phyloP scores from a whole-genome alignment of 2,888 invertebrate genomes.

The Aphrophora alni region DNA sequence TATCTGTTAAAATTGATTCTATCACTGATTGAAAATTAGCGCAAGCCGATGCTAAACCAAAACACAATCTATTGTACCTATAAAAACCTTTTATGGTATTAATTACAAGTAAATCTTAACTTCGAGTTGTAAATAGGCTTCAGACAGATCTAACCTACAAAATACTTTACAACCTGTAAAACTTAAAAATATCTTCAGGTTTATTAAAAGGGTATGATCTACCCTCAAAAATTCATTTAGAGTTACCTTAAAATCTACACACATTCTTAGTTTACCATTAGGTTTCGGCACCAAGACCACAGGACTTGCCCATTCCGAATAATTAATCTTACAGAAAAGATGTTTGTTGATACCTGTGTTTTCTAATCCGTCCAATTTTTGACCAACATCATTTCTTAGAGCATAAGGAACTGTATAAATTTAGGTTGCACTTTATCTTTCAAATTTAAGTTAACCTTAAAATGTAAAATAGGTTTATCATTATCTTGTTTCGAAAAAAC shows the following conservation, averaged over 20 bases:
- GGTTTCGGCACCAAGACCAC: background rate
- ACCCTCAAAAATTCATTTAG: constrained; percentile 10
- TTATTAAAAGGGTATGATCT: constrained; percentile 3
- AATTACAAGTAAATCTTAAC: background rate
- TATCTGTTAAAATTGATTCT: constrained; percentile 6
- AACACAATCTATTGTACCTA: background rate
- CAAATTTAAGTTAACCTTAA: too few species aligned
- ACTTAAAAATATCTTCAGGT: constrained; percentile 17
- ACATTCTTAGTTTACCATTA: constrained; percentile 3
- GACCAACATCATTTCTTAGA: too few species aligned
- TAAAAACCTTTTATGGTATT: constrained; percentile 23
- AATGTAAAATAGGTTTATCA: too few species aligned
- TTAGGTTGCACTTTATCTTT: too few species aligned
- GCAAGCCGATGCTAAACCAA: constrained; percentile 19
- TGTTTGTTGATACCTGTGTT: too few species aligned
- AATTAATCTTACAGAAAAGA: too few species aligned
- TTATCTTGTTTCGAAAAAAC: too few species aligned
- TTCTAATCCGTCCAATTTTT: too few species aligned
- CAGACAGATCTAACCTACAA: constrained; percentile 5
- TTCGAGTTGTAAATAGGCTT: constrained; percentile 7
- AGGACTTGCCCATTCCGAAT: background rate
- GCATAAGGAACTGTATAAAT: too few species aligned
- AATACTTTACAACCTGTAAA: constrained; percentile 17
- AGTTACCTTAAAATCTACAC: constrained; percentile 17
- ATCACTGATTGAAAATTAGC: constrained; percentile 16